A percentile compares a stretch with the other conserved stretches of the same genome.
phyloP scores from a whole-genome alignment of 2,113 vertebrate species.

The Agapornis roseicollis region DNA sequence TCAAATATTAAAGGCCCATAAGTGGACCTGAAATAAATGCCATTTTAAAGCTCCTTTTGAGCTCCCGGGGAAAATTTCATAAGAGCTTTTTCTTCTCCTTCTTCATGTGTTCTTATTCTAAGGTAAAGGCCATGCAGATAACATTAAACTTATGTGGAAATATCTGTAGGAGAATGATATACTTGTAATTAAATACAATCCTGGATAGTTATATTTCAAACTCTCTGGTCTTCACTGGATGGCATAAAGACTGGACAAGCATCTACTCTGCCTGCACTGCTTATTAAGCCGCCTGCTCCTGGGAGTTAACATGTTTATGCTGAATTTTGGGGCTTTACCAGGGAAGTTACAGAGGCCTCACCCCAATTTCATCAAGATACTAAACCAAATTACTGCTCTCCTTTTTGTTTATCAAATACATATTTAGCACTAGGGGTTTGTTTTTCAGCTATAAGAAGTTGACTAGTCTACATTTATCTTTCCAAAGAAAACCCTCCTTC shows the following conservation, averaged over 20 bases:
- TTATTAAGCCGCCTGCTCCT: background rate
- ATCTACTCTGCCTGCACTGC: background rate
- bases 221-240: background rate
- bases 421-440: background rate
- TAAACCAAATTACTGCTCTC: background rate
- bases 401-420: conserved; percentile 23
- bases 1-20: background rate
- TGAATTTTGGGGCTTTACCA: background rate
- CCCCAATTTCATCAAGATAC: background rate
- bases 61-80: background rate
- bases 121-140: background rate
- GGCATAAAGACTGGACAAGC: background rate
- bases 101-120: background rate
- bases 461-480: conserved; percentile 18
- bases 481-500: conserved; percentile 1
- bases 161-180: background rate
- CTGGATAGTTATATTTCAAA: background rate
- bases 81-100: background rate
- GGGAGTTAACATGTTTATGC: background rate
- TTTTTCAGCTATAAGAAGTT: background rate
- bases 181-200: background rate
- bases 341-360: background rate
- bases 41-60: background rate
- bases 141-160: background rate
- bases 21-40: background rate